Evolutionary conservation across 2,113 vertebrate species (phyloP), one percentile per base, ranked within the genome.

Genomic region (Vidua macroura): DNA sequence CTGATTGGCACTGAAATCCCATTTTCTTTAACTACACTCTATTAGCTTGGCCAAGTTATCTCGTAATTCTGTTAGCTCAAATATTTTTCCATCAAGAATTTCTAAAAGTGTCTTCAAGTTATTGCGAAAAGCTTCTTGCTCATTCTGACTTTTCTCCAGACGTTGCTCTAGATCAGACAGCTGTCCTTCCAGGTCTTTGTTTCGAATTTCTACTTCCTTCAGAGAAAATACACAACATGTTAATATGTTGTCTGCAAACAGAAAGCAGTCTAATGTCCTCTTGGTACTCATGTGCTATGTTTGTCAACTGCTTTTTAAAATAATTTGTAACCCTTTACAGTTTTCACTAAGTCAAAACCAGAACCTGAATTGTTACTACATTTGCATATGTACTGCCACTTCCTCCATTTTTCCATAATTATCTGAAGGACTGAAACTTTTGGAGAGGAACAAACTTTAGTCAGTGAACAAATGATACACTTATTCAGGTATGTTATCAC

Each of bases 61-160:
- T 96, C 99, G 98, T 96, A 99, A 98, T 97, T 99, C 99, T 76
- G 99, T 99, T 97, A 99, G 98, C 98, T 99, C 99, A 97, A 99
- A 99, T 98, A 99, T 99, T 98, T 99, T 99, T 92, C 99, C 99
- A 72, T 99, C 99, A 97, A 99, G 98, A 96, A 99, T 98, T 98
- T 99, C 99, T 98, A 99, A 98, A 98, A 99, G 98, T 60, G 99
- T 99, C 98, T 99, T 99, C 98, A 99, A 98, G 97, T 99, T 99
- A 98, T 99, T 99, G 96, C 98, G 98, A 98, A 99, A 99, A 95
- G 98, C 98, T 98, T 99, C 99, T 97, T 99, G 99, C 95, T 99
- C 99, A 83, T 98, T 98, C 95, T 99, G 99, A 98, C 98, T 99
- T 97, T 99, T 98, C 98, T 99, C 99, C 97, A 99, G 98, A 80